phyloP scores from a whole-genome alignment of 2,113 vertebrate species.

The Hydrochoerus hydrochaeris region DNA sequence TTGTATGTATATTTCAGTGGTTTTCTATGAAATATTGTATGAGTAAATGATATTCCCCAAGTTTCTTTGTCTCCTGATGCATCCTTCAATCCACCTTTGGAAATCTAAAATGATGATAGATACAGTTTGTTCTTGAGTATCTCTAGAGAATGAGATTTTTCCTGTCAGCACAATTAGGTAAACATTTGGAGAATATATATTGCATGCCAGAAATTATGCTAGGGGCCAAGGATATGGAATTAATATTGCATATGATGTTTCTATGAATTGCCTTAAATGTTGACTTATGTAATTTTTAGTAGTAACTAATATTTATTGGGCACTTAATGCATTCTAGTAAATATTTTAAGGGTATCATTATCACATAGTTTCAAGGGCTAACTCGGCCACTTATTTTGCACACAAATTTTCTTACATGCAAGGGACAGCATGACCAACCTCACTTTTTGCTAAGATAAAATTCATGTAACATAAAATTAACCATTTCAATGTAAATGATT shows the following conservation, averaged over 20 bases:
- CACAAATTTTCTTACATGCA: neutral
- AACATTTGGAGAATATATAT: neutral
- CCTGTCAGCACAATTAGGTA: neutral
- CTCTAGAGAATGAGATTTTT: conserved; percentile 8
- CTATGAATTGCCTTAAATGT: conserved; percentile 5
- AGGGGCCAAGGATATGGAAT: neutral
- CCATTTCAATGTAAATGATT: conserved; percentile 12
- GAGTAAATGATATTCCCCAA: neutral
- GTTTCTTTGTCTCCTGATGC: neutral
- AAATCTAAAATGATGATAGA: neutral
- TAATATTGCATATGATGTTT: neutral
- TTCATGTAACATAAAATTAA: conserved; percentile 14
- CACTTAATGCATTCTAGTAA: neutral
- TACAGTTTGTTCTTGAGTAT: neutral
- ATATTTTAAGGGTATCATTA: neutral
- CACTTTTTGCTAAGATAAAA: neutral
- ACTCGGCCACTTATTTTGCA: neutral
- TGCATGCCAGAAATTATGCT: neutral
- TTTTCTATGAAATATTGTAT: neutral
- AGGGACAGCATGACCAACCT: neutral
- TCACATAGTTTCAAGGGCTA: neutral
- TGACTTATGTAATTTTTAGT: neutral
- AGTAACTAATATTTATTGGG: conserved; percentile 23
- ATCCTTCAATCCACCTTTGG: neutral
- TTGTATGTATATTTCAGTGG: neutral